Percentiles rank a stretch among this genome's conserved stretches.
These are phyloP conservation scores for Germaria angustata DNA, from an alignment of 2,888 invertebrate genomes.

Conservation along the genomic window DNA sequence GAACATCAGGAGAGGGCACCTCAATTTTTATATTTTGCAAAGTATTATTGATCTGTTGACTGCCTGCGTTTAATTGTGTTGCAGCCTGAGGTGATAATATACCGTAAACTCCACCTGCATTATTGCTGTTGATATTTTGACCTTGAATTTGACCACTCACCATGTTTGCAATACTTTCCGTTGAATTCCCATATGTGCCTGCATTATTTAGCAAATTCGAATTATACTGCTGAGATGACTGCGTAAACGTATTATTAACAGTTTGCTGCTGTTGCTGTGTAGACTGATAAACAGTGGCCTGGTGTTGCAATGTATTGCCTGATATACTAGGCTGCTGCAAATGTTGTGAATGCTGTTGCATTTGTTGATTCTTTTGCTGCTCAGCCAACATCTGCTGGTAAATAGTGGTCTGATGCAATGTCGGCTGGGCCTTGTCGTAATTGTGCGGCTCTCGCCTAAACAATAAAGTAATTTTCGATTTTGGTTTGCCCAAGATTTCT, in stretches of 20 bases:
- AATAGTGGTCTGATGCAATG: slow-evolving; percentile 80
- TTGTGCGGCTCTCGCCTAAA: slow-evolving; percentile 79
- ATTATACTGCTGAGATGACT: slow-evolving; percentile 54
- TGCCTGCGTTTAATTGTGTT: slow-evolving; percentile 22
- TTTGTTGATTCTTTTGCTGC: slow-evolving; percentile 74
- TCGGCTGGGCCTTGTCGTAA: slow-evolving; percentile 80
- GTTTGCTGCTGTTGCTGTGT: slow-evolving; percentile 63
- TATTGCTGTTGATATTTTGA: slow-evolving; percentile 49
- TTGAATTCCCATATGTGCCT: slow-evolving; percentile 37
- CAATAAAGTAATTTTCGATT: slow-evolving; percentile 58
- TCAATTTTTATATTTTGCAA: slow-evolving; percentile 76
- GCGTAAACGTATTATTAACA: slow-evolving; percentile 33
- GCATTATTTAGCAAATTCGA: slow-evolving; percentile 57
- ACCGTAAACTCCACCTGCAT: not conserved
- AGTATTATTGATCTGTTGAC: slow-evolving; percentile 37
- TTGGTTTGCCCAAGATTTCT: slow-evolving; percentile 43
- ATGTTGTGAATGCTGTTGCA: slow-evolving; percentile 71
- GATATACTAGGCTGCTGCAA: slow-evolving; percentile 67
- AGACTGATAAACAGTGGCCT: slow-evolving; percentile 68
- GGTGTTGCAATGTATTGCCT: slow-evolving; percentile 70
- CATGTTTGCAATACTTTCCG: slow-evolving; percentile 51
- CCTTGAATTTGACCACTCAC: slow-evolving; percentile 32
- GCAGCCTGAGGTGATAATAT: slow-evolving; percentile 23
- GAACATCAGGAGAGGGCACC: slow-evolving; percentile 72
- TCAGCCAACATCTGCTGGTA: slow-evolving; percentile 80